These are phyloP conservation scores for Poeciliopsis gracilis DNA, from an alignment of 2,797 vertebrate species.

Conservation along the genomic window DNA sequence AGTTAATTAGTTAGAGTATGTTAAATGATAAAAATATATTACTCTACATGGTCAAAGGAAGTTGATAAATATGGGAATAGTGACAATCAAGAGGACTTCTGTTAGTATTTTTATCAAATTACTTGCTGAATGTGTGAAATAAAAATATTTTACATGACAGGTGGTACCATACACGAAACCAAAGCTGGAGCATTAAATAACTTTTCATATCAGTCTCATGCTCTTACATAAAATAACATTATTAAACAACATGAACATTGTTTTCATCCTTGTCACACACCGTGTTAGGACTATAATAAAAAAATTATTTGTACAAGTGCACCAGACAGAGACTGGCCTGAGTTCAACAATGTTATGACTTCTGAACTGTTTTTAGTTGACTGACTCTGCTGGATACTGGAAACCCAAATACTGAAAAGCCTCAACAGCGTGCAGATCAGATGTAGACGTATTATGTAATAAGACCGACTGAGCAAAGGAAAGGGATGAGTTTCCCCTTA, in stretches of 20 bases:
- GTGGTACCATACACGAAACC: neutral
- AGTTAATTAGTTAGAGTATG: neutral
- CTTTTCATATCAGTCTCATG: neutral
- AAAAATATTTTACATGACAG: neutral
- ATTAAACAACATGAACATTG: neutral
- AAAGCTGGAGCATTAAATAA: neutral
- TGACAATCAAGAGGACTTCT: neutral
- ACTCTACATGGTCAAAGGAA: neutral
- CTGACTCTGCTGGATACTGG: constrained; percentile 66
- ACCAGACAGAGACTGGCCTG: constrained; percentile 59
- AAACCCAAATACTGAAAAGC: constrained; percentile 72
- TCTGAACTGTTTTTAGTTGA: constrained; percentile 70
- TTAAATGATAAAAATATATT: neutral
- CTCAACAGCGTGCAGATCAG: constrained; percentile 47
- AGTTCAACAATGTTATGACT: constrained; percentile 42
- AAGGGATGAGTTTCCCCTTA: constrained; percentile 6
- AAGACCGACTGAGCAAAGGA: constrained; percentile 19
- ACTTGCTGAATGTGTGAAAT: neutral
- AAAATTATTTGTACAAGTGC: constrained; percentile 23
- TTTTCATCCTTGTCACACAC: constrained; percentile 18
- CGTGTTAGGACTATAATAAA: constrained; percentile 28
- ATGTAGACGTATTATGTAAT: constrained; percentile 59
- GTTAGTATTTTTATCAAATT: neutral
- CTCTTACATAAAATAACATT: neutral
- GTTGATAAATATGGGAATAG: neutral